These are phyloP conservation scores for Cebus imitator DNA, from an alignment of 2,113 vertebrate species.

Conservation along the genomic window DNA sequence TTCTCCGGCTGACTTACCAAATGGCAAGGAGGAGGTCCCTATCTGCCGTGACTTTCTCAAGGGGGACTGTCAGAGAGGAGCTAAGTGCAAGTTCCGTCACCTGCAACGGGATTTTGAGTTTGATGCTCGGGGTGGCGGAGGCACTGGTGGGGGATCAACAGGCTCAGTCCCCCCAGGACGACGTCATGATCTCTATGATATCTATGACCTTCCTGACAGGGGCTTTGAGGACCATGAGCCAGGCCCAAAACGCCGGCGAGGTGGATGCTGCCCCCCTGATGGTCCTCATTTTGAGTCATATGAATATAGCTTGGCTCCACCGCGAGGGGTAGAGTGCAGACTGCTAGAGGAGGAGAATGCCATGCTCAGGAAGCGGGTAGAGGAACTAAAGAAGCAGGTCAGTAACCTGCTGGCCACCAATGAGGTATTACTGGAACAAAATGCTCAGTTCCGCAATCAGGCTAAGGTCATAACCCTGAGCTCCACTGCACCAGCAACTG, in stretches of 20 bases:
- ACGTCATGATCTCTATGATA: conserved; percentile 86
- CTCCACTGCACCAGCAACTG: conserved; percentile 90
- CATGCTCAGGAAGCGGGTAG: conserved; percentile 94
- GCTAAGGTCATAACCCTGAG: conserved; percentile 96
- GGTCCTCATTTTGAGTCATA: conserved; percentile 93
- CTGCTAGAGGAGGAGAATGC: conserved; percentile 96
- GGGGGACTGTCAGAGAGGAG: conserved; percentile 95
- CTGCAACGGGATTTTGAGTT: conserved; percentile 94
- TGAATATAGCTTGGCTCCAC: conserved; percentile 86
- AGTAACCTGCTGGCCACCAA: conserved; percentile 96
- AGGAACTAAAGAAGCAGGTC: conserved; percentile 97
- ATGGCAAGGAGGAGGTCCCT: conserved; percentile 95
- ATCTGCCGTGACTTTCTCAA: conserved; percentile 97
- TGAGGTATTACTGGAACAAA: conserved; percentile 97
- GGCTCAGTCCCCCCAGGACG: conserved; percentile 83
- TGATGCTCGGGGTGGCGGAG: conserved; percentile 81
- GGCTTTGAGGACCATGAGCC: conserved; percentile 92
- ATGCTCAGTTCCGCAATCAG: conserved; percentile 96
- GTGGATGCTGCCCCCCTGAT: conserved; percentile 78
- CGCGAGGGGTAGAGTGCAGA: conserved; percentile 91
- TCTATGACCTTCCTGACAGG: conserved; percentile 89
- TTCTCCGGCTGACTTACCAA: conserved; percentile 93
- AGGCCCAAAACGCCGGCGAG: conserved; percentile 91
- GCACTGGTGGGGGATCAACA: conserved; percentile 71
- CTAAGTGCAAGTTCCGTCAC: conserved; percentile 97